Base-by-base conservation (phyloP, 1,140 invertebrate species). In the Triops cancriformis region DNA sequence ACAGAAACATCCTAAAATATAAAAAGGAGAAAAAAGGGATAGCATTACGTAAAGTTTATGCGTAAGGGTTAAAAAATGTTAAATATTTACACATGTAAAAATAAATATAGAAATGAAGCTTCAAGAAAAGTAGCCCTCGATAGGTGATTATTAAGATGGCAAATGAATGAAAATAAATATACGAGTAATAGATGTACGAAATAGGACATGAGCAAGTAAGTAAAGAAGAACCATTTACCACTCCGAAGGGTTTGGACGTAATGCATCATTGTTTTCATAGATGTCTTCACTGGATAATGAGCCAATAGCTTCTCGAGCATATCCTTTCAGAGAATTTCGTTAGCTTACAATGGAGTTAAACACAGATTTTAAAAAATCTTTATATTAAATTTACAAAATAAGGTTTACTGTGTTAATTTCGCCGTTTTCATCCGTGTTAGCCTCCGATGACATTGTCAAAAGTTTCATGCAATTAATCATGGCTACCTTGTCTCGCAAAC, bases 1-100 rank as follows among this genome's bases (percentile, higher is more conserved):
- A 80, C 77, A 75, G 77, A 84, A 84, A 26, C 80, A 76, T 72
- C 78, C 80, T 81, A 28, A 18, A 41, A n/a, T n/a, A n/a, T n/a
- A n/a, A 10, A 18, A 10, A 37, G 3, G 73, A 73, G 31, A 1
- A 11, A 26, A 73, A n/a, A 27, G 26, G 12, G 7, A 26, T n/a
- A 37, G 37, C 14, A 18, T 0, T 11, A 18, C 26, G 7, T 31
- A 7, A 18, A 23, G 37, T 26, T n/a, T n/a, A 9, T 18, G 4
- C 14, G 51, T 18, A 26, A 5, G 42, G 0, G 42, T 18, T 6
- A 0, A 41, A 43, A n/a, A 6, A 43, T 41, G n/a, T 42, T 5
- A 37, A 37, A 37, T 7, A 7, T 37, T 37, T 4, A 37, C 2
- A 37, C 2, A 37, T 37, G 7, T 4, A 37, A 37, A 37, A 37